These are phyloP conservation scores for Tarsius wallacei DNA, from an alignment of 2,797 vertebrate species.

Conservation along the genomic window DNA sequence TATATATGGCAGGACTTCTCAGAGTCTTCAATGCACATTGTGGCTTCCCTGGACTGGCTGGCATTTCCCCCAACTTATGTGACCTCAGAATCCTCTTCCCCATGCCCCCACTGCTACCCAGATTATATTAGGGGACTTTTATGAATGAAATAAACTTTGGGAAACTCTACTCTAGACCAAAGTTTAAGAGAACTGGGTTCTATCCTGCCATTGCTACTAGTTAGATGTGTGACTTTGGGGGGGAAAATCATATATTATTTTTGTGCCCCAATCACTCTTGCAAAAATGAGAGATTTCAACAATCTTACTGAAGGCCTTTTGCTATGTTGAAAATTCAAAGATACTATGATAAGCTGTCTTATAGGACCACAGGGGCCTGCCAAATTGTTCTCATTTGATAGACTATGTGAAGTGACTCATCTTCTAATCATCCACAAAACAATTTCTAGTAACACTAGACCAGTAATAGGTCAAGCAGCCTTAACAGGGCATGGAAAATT, in stretches of 20 bases:
- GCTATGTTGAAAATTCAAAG: slow-evolving; percentile 56
- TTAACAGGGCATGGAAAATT: slow-evolving; percentile 1
- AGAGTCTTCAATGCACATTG: neutral
- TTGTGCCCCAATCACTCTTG: neutral
- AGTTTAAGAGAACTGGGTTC: neutral
- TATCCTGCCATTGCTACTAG: neutral
- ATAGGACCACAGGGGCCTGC: neutral
- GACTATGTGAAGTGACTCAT: neutral
- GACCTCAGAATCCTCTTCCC: neutral
- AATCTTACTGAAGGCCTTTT: slow-evolving; percentile 18
- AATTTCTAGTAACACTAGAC: slow-evolving; percentile 40
- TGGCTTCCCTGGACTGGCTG: neutral
- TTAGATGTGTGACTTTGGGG: neutral
- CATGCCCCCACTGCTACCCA: neutral
- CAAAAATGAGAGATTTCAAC: slow-evolving; percentile 30
- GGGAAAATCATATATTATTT: neutral
- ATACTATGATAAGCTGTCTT: neutral
- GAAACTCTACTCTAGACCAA: slow-evolving; percentile 20
- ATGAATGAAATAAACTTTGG: neutral
- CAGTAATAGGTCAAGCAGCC: neutral
- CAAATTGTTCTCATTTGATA: slow-evolving; percentile 5
- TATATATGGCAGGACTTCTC: neutral
- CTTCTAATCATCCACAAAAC: neutral
- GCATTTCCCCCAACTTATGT: slow-evolving; percentile 42
- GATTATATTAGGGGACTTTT: neutral